These are phyloP conservation scores for Troilus luridus DNA, from an alignment of 2,888 invertebrate species.

Conservation along the genomic window DNA sequence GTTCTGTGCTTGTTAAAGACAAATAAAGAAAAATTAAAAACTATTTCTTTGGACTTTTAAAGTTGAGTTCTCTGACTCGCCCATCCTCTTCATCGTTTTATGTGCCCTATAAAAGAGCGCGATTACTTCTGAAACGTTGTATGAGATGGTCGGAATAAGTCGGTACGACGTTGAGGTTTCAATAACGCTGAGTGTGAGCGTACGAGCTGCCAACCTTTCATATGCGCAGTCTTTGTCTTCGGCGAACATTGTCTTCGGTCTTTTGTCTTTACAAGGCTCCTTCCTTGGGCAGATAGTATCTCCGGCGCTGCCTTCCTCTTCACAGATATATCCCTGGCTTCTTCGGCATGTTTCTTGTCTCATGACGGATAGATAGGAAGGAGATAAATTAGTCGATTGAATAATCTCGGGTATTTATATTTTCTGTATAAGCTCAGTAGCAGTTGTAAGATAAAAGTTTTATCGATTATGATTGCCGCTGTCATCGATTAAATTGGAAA, in stretches of 20 bases:
- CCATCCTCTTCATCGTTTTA: no score
- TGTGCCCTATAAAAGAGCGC: no score
- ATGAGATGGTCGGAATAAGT: neutral
- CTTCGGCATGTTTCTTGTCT: conserved; percentile 8
- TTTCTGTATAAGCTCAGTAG: neutral
- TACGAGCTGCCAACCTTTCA: conserved; percentile 47
- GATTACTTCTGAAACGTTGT: neutral
- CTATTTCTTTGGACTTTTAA: no score
- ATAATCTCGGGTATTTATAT: neutral
- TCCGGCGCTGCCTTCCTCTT: conserved; percentile 13
- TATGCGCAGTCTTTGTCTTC: conserved; percentile 40
- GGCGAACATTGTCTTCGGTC: conserved; percentile 33
- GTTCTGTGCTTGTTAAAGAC: no score
- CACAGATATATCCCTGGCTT: neutral
- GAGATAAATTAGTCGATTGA: neutral
- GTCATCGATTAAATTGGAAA: no score
- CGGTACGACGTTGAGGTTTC: conserved; percentile 19
- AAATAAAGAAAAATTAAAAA: no score
- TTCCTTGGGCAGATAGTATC: neutral
- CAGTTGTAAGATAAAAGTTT: neutral
- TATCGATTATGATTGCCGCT: no score
- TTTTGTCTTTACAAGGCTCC: conserved; percentile 49
- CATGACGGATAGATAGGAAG: neutral
- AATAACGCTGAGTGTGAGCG: conserved; percentile 10
- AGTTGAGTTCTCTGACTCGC: no score